Base-by-base conservation (phyloP, 1,140 invertebrate species). In the Drosophila bocki region DNA sequence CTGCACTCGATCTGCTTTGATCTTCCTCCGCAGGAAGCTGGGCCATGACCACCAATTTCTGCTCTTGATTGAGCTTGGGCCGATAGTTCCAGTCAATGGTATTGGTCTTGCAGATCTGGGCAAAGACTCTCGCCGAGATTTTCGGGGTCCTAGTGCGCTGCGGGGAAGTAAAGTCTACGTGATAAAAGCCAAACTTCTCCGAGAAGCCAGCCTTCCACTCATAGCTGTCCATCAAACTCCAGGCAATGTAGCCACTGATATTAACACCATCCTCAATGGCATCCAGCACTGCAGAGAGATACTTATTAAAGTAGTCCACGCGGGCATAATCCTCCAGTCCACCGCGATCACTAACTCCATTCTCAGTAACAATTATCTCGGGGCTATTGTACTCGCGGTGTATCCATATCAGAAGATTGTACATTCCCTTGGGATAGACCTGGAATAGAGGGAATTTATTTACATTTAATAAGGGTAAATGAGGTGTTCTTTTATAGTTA, bases 171-270 rank as follows among this genome's bases (percentile, higher is more conserved):
- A 97, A 97, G 90, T 97, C 95, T 1, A 98, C 96, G 17, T 95
- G 93, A 79, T 96, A 95, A 0, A 97, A 80, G 2, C 97, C 97
- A 91, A 97, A 97, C 75, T 94, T 95, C 75, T 95, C 93, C 5
- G 94, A 94, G 82, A 95, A 95, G 68, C 95, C 95, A 64, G 94
- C 94, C 62, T 94, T 93, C 96, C 96, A 96, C 93, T 97, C 96
- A 78, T 96, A 96, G 86, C 96, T 96, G 80, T 97, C 96, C 94
- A 97, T 95, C 22, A 97, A 90, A 29, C 95, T 96, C 96, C 96
- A 97, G 12, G 94, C 94, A 19, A 95, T 95, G 82, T 97, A 97
- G 0, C 95, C 96, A 29, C 94, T 94, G 1, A 98, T 93, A 72
- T 96, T 95, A 9, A 95, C 95, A 6, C 94, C 94, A 80, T 97